Percentiles rank a stretch among this genome's conserved stretches.
Conservation (phyloP, 2,888 invertebrate genomes). For the Sinotaia quadrata region DNA sequence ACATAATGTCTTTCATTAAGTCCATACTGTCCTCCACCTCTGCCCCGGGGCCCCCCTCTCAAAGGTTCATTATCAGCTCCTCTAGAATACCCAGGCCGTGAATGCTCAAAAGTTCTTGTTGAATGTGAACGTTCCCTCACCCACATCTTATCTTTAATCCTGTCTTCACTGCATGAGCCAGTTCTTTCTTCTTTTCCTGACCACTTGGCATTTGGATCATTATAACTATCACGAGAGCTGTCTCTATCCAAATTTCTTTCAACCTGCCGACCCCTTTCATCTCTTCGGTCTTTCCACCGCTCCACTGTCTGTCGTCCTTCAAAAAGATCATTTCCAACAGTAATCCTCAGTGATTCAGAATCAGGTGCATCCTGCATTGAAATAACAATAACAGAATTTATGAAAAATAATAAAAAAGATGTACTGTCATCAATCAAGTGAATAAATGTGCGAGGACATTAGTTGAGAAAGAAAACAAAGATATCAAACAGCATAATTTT, state of each 20-base stretch:
- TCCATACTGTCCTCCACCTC: conserved; percentile 11
- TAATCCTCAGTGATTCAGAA: conserved; percentile 49
- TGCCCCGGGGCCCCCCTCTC: conserved; percentile 5
- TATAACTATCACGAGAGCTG: conserved; percentile 1
- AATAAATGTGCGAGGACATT: too few species aligned
- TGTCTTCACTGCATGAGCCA: too few species aligned
- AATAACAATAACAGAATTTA: too few species aligned
- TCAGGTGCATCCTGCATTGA: conserved; percentile 22
- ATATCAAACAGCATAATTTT: too few species aligned
- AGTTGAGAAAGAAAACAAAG: too few species aligned
- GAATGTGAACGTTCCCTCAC: background rate
- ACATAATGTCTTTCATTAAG: conserved; percentile 10
- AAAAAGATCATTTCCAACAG: conserved; percentile 54
- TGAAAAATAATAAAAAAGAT: too few species aligned
- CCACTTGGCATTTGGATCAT: conserved; percentile 20
- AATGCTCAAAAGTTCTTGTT: background rate
- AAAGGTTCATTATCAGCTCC: background rate
- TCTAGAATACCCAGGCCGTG: background rate
- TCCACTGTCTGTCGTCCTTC: conserved; percentile 34
- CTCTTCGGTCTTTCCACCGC: conserved; percentile 11
- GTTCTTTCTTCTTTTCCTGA: too few species aligned
- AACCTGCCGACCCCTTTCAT: background rate
- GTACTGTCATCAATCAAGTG: too few species aligned
- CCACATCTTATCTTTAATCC: background rate
- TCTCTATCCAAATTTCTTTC: conserved; percentile 14